Evolutionary conservation across 2,888 invertebrate species (phyloP).

Genomic region (Melieria omissa): DNA sequence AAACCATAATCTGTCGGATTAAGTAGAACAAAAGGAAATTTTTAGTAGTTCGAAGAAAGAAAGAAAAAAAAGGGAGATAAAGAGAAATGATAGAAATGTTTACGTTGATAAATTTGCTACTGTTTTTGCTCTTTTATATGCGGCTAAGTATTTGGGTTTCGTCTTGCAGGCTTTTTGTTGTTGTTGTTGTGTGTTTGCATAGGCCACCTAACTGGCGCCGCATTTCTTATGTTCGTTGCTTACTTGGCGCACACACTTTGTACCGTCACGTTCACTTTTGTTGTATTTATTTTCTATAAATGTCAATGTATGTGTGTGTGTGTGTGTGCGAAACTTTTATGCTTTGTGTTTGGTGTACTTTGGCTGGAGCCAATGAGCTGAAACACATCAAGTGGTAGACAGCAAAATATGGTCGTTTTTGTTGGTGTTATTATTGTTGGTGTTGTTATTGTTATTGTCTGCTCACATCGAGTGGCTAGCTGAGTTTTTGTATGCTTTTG

Average conservation of each 20-base stretch:
- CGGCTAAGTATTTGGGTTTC: neutral
- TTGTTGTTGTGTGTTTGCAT: conserved; percentile 2
- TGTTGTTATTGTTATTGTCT: too few species aligned
- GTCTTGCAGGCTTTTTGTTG: neutral
- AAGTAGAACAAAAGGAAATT: conserved; percentile 2
- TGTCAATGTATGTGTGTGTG: neutral
- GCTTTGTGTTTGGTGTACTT: neutral
- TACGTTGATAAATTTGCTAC: too few species aligned
- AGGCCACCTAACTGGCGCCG: conserved; percentile 22
- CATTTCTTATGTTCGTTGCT: neutral
- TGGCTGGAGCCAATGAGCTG: too few species aligned
- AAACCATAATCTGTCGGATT: conserved; percentile 27
- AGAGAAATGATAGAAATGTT: too few species aligned
- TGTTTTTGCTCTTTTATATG: conserved; percentile 5
- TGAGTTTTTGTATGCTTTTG: neutral
- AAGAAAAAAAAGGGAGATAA: too few species aligned
- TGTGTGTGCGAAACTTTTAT: neutral
- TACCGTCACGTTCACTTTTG: too few species aligned
- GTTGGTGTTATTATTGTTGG: too few species aligned
- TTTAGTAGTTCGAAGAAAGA: too few species aligned
- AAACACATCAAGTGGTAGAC: too few species aligned
- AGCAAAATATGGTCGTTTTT: too few species aligned
- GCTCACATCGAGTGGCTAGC: neutral
- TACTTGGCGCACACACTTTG: too few species aligned
- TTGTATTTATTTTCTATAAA: too few species aligned